Percentiles rank a stretch among this genome's conserved stretches.
Evolutionary conservation across 1,140 invertebrate genomes (phyloP).

Genomic region (Lepidurus apus): DNA sequence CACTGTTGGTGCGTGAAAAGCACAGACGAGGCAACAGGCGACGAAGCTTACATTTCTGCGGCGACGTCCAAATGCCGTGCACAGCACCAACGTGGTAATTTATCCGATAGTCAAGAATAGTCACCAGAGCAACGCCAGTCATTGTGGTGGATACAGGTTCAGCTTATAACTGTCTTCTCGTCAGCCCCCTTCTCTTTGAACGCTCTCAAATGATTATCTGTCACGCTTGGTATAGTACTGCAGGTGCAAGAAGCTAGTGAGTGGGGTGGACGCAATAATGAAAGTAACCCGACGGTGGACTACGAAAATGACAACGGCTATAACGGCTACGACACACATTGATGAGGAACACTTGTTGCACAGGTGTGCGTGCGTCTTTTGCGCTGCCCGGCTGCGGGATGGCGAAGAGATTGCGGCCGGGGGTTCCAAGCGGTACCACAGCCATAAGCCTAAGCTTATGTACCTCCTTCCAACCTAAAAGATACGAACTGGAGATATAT

Average conservation of each 20-base stretch:
- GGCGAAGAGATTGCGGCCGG: not conserved
- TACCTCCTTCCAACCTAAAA: not conserved
- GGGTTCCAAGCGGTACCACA: not conserved
- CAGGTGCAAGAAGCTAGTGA: not conserved
- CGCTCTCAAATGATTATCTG: not conserved
- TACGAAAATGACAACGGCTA: not conserved
- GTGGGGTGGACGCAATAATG: not conserved
- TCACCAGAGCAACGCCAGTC: not conserved
- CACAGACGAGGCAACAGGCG: not conserved
- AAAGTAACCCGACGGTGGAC: not conserved
- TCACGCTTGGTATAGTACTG: not conserved
- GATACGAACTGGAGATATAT: not conserved
- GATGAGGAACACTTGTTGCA: slow-evolving; percentile 1
- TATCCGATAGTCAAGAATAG: slow-evolving; percentile 15
- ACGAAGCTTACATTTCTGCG: not conserved
- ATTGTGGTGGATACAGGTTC: not conserved
- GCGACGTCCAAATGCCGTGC: not conserved
- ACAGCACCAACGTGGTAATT: not conserved
- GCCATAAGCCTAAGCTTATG: not conserved
- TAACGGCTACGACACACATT: not conserved
- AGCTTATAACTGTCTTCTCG: not conserved
- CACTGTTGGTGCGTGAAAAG: not conserved
- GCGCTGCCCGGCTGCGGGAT: not conserved
- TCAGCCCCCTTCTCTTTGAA: not conserved
- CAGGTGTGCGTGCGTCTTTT: not conserved